Percentiles rank a stretch among this genome's conserved stretches.
Conservation (phyloP, 1,140 invertebrate species). For the Trigoniulus corallinus region DNA sequence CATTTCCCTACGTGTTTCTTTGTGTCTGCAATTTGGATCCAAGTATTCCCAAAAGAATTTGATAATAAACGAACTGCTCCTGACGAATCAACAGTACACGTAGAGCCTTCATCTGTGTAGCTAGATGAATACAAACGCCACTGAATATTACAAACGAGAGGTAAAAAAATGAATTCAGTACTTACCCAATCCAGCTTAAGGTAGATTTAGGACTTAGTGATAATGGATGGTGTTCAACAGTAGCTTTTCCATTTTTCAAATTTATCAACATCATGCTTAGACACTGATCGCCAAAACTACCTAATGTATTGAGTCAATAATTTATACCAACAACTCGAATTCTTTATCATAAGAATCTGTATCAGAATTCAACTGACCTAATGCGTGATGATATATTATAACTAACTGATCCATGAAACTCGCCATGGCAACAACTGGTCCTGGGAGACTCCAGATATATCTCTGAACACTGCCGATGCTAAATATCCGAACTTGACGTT, state of each 20-base stretch:
- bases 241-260: conserved; percentile 16
- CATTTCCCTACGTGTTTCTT: conserved; percentile 36
- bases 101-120: conserved; percentile 50
- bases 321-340: no score
- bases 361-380: no score
- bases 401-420: conserved; percentile 50
- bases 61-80: conserved; percentile 41
- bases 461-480: conserved; percentile 68
- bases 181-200: conserved; percentile 57
- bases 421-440: conserved; percentile 48
- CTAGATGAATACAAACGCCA: conserved; percentile 7
- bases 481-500: conserved; percentile 58
- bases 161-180: background rate
- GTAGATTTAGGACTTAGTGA: conserved; percentile 49
- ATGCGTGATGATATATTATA: conserved; percentile 54
- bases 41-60: conserved; percentile 46
- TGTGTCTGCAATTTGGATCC: conserved; percentile 62
- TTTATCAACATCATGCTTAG: conserved; percentile 25
- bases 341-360: no score
- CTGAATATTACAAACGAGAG: background rate
- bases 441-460: conserved; percentile 52
- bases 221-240: conserved; percentile 28
- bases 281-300: conserved; percentile 28
- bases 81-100: conserved; percentile 40
- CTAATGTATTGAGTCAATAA: conserved; percentile 19